These are phyloP conservation scores for Drosophila virilis DNA, from an alignment of 1,140 invertebrate genomes.

Conservation along the genomic window DNA sequence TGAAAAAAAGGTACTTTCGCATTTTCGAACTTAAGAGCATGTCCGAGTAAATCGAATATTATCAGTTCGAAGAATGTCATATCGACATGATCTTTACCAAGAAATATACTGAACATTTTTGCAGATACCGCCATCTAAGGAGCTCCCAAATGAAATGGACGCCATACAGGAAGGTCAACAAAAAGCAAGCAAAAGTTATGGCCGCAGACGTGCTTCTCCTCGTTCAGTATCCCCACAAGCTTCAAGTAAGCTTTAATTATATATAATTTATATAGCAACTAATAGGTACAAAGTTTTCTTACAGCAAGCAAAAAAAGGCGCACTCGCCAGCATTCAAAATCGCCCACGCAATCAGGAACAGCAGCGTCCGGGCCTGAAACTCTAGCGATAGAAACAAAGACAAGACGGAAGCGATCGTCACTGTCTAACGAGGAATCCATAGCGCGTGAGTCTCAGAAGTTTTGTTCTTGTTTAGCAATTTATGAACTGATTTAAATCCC, in stretches of 20 bases:
- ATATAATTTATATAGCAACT: background rate
- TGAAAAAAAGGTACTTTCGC: conserved; percentile 25
- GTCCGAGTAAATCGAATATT: too few species aligned
- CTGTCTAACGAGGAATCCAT: background rate
- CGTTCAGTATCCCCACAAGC: conserved; percentile 31
- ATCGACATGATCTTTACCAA: too few species aligned
- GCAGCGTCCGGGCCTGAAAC: background rate
- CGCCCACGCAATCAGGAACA: background rate
- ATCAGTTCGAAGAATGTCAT: too few species aligned
- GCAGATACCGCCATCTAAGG: conserved; percentile 17
- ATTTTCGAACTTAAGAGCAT: too few species aligned
- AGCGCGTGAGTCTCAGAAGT: background rate
- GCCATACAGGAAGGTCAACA: background rate
- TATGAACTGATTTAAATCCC: background rate
- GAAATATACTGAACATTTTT: too few species aligned
- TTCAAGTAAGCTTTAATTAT: conserved; percentile 21
- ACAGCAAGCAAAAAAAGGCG: background rate
- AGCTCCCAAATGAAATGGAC: background rate
- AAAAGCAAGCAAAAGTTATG: background rate
- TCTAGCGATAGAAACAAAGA: background rate
- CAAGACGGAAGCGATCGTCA: background rate
- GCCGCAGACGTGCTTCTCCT: conserved; percentile 10
- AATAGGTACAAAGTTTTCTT: background rate
- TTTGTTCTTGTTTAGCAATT: background rate
- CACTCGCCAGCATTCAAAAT: background rate